Evolutionary conservation across 2,888 invertebrate genomes (phyloP), one percentile per base, ranked within the genome.

Genomic region (Campoletis raptor): DNA sequence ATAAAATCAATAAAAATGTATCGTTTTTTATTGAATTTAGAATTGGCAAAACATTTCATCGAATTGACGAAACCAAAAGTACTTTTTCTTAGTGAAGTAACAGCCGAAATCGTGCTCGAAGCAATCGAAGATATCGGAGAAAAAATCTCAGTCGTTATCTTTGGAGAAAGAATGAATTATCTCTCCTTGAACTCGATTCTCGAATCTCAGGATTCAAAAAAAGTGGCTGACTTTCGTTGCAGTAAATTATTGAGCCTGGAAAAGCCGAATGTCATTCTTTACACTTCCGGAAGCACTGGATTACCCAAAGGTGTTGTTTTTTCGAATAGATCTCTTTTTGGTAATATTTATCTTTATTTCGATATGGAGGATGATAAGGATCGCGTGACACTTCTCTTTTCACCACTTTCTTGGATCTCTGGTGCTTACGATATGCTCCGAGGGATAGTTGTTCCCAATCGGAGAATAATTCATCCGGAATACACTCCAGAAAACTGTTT

Each of bases 41-140:
- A 89, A 48, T 45, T 87, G 0, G 90, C 90, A 0, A 90, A 88
- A n/a, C 88, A 90, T 52, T 91, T 92, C 15, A 85, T 92, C 48
- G 84, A 85, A 5, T 9, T 92, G 0, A 85, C 90, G 0, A 83
- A 85, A 5, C 93, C 94, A 12, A 93, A 93, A 69, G 61, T 92
- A 0, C 88, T 93, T 0, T 93, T 94, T 40, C 80, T 90, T 5
- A 85, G 85, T 18, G 80, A 74, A 42, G 88, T 88, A 69, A 67
- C 86, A 0, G 78, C 89, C 0, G 72, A 73, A 0, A 40, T 78
- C 0, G 81, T 90, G 0, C 6, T 81, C 12, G 89, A 90, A n/a
- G 90, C 89, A 0, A 76, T 88, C 0, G 86, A 87, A 12, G 85
- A 89, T 40, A 90, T 89, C n/a, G 87, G 89, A 6, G 67, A 88